Base-by-base conservation (phyloP, 2,888 invertebrate genomes). In the Drosophila kokeensis region DNA sequence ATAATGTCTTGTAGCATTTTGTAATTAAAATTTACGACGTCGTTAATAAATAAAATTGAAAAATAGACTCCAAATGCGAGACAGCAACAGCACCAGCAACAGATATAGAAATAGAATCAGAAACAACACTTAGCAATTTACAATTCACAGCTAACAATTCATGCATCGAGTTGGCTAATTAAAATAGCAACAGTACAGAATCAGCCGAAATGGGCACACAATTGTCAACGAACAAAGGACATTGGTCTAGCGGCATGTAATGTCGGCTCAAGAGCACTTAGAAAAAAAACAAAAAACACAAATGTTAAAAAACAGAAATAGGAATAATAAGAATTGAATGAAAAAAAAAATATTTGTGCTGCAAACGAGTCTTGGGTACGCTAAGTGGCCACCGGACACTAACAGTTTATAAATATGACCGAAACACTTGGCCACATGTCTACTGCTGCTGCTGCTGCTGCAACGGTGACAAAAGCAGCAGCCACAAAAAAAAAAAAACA, bases 1-100 rank as follows among this genome's bases (percentile, higher is more conserved):
- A 82, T 85, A 83, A 79, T 80, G 85, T 84, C 89, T 87, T 85
- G 89, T 85, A 61, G 71, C 75, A 82, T 87, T 82, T 84, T 82
- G 85, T 87, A 89, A 85, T 89, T 86, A 84, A 84, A 89, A 73
- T 84, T 82, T 77, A 89, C 87, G 75, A 75, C 71, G 77, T 67
- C 73, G 79, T 87, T 82, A 75, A 83, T 87, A 69, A 57, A 32
- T 32, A 15, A 32, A 34, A 0, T 38, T 5, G 4, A n/a, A 55
- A 24, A 55, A 55, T 29, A 55, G 64, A 64, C 63, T 29, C 34
- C 57, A 57, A 69, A 29, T 27, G 73, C 58, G n/a, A n/a, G 38
- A 65, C 65, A 52, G 49, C 66, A 18, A 67, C 49, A 45, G 10
- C 48, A 24, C 36, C 7, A 36, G n/a, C 6, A 11, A 30, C 2